Conservation (phyloP, 2,888 invertebrate genomes). For the Melipona bicolor region DNA sequence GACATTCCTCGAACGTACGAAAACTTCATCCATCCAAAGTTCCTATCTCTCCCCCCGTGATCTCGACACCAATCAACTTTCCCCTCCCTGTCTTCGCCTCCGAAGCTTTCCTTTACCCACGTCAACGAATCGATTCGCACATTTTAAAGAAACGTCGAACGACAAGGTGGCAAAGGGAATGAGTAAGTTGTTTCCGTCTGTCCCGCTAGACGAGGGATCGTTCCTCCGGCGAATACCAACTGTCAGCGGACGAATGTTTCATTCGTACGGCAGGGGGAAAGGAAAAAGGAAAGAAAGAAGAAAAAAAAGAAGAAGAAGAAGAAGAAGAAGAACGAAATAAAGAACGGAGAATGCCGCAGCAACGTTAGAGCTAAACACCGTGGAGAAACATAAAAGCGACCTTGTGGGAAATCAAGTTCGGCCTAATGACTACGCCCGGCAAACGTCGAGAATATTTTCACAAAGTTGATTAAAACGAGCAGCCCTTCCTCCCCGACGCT, state of each 20-base stretch:
- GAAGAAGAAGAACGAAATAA: neutral
- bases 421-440: slow-evolving; percentile 52
- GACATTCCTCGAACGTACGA: neutral
- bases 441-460: slow-evolving; percentile 66
- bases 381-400: slow-evolving; percentile 51
- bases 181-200: slow-evolving; percentile 16
- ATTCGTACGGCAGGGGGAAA: neutral
- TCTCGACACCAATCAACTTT: neutral
- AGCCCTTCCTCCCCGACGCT: slow-evolving; percentile 43
- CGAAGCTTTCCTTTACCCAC: neutral
- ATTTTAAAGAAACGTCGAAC: neutral
- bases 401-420: slow-evolving; percentile 72
- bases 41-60: neutral
- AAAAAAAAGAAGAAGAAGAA: neutral
- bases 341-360: neutral
- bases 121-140: neutral
- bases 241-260: slow-evolving; percentile 17
- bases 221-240: slow-evolving; percentile 1
- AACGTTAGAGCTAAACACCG: slow-evolving; percentile 47
- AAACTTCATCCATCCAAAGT: neutral
- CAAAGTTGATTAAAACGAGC: slow-evolving; percentile 73
- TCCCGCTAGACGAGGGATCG: neutral
- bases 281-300: neutral
- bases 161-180: neutral
- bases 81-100: neutral